A percentile compares a stretch with the other conserved stretches of the same genome.
phyloP scores from a whole-genome alignment of 1,140 invertebrate species.

The Mycetomoellerius zeteki region DNA sequence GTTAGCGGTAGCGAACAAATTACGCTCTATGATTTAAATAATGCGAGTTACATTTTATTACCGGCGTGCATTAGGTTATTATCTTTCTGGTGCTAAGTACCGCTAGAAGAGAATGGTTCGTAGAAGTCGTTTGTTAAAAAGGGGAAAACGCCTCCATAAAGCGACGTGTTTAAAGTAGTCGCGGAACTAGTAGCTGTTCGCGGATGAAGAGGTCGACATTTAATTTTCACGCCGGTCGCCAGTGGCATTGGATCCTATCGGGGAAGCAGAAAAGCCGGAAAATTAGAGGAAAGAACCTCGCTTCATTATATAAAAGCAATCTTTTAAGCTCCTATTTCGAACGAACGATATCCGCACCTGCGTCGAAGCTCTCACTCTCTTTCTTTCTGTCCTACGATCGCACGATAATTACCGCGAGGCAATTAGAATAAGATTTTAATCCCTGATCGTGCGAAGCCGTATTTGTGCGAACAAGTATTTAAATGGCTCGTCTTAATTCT shows the following conservation, averaged over 20 bases:
- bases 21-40: slow-evolving; percentile 76
- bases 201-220: slow-evolving; percentile 52
- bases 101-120: slow-evolving; percentile 45
- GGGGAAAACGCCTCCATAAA: slow-evolving; percentile 26
- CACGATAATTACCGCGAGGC: slow-evolving; percentile 62
- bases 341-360: slow-evolving; percentile 56
- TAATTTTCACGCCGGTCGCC: slow-evolving; percentile 62
- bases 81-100: slow-evolving; percentile 29
- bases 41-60: slow-evolving; percentile 67
- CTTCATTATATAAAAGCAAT: slow-evolving; percentile 52
- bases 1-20: slow-evolving; percentile 23
- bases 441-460: background rate
- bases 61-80: slow-evolving; percentile 71
- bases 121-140: slow-evolving; percentile 46
- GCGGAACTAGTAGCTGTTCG: slow-evolving; percentile 28
- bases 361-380: background rate
- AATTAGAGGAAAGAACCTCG: slow-evolving; percentile 35
- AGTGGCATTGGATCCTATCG: slow-evolving; percentile 21
- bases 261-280: background rate
- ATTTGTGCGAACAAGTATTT: slow-evolving; percentile 27
- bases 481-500: background rate
- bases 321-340: slow-evolving; percentile 61
- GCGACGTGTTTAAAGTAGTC: slow-evolving; percentile 47
- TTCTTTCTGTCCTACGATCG: background rate
- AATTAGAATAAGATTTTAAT: slow-evolving; percentile 72